phyloP scores from a whole-genome alignment of 92 coral and sea anemone genomes.

The Palythoa heliodiscus region DNA sequence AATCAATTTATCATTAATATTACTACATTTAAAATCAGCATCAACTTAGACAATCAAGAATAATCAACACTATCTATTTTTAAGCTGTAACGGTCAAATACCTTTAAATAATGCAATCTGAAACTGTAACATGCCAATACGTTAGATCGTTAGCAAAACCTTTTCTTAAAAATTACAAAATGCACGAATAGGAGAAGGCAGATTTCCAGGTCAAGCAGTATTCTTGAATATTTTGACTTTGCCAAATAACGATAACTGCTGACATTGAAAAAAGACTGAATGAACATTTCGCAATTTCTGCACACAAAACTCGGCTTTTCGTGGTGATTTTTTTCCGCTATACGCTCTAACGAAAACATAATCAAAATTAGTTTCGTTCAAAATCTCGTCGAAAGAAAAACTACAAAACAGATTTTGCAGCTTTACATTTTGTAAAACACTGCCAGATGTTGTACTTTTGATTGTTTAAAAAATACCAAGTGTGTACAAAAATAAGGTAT shows the following conservation, averaged over 20 bases:
- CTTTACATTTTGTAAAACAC: neutral
- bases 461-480: neutral
- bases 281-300: neutral
- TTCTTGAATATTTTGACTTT: neutral
- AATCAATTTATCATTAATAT: neutral
- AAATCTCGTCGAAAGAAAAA: neutral
- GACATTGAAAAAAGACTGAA: neutral
- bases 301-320: neutral
- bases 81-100: no score
- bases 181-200: neutral
- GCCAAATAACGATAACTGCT: neutral
- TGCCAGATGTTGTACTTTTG: neutral
- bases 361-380: neutral
- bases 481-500: conserved; percentile 28
- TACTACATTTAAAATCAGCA: neutral
- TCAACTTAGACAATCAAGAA: no score
- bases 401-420: neutral
- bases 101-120: no score
- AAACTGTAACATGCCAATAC: no score
- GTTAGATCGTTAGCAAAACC: neutral
- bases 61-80: no score
- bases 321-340: neutral
- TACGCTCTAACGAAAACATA: neutral
- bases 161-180: neutral
- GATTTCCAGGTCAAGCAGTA: neutral